These are phyloP conservation scores for Drosophila serrata DNA, from an alignment of 1,140 invertebrate species.

Conservation along the genomic window DNA sequence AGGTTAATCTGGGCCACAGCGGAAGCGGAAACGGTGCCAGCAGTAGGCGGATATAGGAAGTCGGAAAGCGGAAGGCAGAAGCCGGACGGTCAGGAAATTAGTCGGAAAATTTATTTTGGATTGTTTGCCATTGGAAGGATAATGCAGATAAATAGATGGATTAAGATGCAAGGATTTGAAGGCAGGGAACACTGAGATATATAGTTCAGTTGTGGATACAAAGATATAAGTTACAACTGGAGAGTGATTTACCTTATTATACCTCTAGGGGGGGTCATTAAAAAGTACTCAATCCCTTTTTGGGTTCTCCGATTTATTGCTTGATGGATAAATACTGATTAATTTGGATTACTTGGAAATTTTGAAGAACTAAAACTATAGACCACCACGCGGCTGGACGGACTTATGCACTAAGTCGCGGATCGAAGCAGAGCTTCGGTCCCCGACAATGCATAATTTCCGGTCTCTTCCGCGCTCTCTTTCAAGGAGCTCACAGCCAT, in stretches of 20 bases:
- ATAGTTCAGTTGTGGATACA: neutral
- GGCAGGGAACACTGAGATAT: neutral
- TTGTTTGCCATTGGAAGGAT: conserved; percentile 29
- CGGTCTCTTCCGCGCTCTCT: conserved; percentile 11
- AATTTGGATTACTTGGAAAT: conserved; percentile 19
- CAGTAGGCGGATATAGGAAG: conserved; percentile 18
- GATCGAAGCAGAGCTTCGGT: conserved; percentile 27
- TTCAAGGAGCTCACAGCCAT: conserved; percentile 35
- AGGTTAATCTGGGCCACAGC: conserved; percentile 74
- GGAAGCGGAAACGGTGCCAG: conserved; percentile 57
- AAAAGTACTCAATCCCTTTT: neutral
- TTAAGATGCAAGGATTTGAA: conserved; percentile 1
- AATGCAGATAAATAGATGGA: conserved; percentile 7
- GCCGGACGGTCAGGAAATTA: conserved; percentile 39
- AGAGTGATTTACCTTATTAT: no score
- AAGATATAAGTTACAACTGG: no score
- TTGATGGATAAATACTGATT: neutral
- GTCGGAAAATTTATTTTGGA: conserved; percentile 32
- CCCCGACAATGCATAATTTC: conserved; percentile 54
- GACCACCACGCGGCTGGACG: conserved; percentile 40
- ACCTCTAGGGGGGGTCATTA: no score
- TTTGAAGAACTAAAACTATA: conserved; percentile 46
- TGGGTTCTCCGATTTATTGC: conserved; percentile 41
- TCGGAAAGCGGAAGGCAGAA: conserved; percentile 18
- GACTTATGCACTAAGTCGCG: conserved; percentile 52